phyloP scores from a whole-genome alignment of 2,113 vertebrate species.

The Tursiops truncatus region DNA sequence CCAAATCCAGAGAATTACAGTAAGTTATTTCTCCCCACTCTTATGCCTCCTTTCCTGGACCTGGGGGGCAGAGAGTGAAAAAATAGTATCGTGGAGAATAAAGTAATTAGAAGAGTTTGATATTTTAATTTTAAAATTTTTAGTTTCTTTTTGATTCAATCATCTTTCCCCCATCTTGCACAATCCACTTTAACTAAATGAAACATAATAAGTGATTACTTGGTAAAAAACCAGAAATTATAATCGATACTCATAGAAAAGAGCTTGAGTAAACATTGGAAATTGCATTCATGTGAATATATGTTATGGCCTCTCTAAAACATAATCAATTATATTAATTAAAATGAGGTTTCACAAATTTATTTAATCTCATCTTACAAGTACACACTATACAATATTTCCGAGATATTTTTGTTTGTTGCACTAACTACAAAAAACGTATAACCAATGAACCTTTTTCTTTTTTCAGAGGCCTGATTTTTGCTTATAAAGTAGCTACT shows the following conservation, averaged over 20 bases:
- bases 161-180: neutral
- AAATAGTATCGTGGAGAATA: neutral
- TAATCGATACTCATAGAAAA: neutral
- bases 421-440: neutral
- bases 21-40: neutral
- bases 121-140: neutral
- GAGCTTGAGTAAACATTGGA: neutral
- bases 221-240: neutral
- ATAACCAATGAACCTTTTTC: neutral
- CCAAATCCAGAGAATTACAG: neutral
- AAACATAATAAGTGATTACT: neutral
- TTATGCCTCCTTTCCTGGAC: neutral
- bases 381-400: neutral
- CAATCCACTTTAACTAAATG: neutral
- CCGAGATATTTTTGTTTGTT: neutral
- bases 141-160: neutral
- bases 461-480: neutral
- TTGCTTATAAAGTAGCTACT: neutral
- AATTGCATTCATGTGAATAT: neutral
- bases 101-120: neutral
- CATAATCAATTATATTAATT: neutral
- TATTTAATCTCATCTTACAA: neutral
- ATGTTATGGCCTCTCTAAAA: neutral
- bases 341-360: neutral
- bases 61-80: neutral